Base-by-base conservation (phyloP, 2,888 invertebrate species). In the Acrocera orbiculus region DNA sequence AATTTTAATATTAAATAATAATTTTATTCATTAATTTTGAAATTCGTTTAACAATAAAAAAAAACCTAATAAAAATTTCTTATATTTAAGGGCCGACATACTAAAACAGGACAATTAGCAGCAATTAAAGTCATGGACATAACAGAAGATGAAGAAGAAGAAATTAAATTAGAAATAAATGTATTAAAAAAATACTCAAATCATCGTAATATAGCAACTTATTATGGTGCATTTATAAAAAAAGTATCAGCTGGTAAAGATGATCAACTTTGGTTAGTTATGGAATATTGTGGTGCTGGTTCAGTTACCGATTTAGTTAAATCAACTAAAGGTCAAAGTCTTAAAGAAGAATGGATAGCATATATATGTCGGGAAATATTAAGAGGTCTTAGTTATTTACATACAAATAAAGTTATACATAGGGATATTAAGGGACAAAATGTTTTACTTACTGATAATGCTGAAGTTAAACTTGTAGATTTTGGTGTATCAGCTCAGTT, bases 91-190 rank as follows among this genome's bases (percentile, higher is more conserved):
- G 98, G 98, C 44, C 83, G 96, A 39, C 98, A 98, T 65, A 96
- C 95, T 46, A 96, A 96, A 71, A 99, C 98, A 47, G 95, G 96
- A 46, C 96, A 98, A 65, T 70, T 98, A 67, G 98, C 96, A 46
- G 98, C 98, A 62, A 98, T 99, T 65, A 99, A 99, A 72, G 95
- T 98, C 58, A 98, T 98, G 98, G 96, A 95, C 64, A 95, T 98
- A 52, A 98, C 95, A 47, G 95, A 96, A 73, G 98, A 98, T 61
- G 98, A 98, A 63, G 98, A 98, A 58, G 98, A 99, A 65, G 98
- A 99, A 70, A 99, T 98, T 48, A 98, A 98, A 63, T 69, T 98
- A 52, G 98, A 99, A 70, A 98, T 98, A 50, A 98, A 98, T 69
- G 98, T 99, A 49, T 71, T 98, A 49, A 99, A 98, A 66, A 95